Evolutionary conservation across 2,888 invertebrate species (phyloP), one percentile per base, ranked within the genome.

Genomic region (Urechis unicinctus): DNA sequence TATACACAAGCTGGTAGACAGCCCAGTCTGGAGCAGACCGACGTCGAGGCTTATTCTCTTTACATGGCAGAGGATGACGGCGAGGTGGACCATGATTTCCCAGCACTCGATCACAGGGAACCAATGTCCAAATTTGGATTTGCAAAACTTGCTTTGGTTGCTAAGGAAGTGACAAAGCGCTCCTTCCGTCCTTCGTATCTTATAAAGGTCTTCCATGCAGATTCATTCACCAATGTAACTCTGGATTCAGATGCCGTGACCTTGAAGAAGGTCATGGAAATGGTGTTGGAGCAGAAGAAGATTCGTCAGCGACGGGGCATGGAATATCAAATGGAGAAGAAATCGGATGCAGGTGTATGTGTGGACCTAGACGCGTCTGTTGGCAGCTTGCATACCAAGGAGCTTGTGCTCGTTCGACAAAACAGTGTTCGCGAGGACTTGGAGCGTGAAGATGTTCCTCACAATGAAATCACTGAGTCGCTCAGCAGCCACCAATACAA

Each of bases 21-120:
- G 81, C 81, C 82, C 2, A 68, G 74, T 26, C 70, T 82, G 22
- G 72, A 73, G 78, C 79, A 68, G 70, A 75, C 64, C 17, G 78
- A 80, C 61, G 78, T 84, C 81, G 85, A 85, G 81, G 80, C 86
- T 70, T 95, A 92, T 75, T 90, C 91, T 48, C 83, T 96, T 54
- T 91, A 89, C 73, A 91, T 96, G 76, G 93, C 91, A 28, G 96
- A 96, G 79, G 95, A 96, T 71, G 93, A 94, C 73, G 96, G 95
- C 1, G 94, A 94, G 80, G 88, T 92, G 2, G 93, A 93, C 78
- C 84, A 85, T 79, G 95, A 93, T 68, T 94, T 97, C 74, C 94
- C 95, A 0, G 88, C 89, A 66, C 81, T 97, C 13, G 93, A 94
- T 73, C 83, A 87, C 17, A 84, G 85, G 59, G 95, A 96, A 78